These are phyloP conservation scores for Nothura maculosa DNA, from an alignment of 2,797 vertebrate species.

Conservation along the genomic window DNA sequence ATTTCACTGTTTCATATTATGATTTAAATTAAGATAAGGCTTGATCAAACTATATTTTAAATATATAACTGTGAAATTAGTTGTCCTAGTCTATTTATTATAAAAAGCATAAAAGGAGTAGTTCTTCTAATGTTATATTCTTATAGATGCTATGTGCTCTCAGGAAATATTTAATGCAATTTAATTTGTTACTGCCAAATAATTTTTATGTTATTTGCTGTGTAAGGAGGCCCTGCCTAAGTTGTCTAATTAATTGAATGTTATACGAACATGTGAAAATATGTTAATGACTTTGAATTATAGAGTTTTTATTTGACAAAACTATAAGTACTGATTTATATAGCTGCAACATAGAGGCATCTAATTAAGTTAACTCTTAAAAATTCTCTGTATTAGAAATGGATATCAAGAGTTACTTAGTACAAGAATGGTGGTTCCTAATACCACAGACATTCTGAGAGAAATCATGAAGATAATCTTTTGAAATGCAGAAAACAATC, in stretches of 20 bases:
- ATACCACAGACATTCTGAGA: not conserved
- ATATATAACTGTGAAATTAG: not conserved
- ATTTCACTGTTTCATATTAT: not conserved
- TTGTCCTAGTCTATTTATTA: not conserved
- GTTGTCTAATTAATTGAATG: conserved; percentile 20
- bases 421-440: not conserved
- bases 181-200: not conserved
- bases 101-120: not conserved
- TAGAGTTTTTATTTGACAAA: conserved; percentile 52
- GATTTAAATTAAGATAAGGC: not conserved
- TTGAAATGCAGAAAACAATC: not conserved
- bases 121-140: not conserved
- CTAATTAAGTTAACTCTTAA: not conserved
- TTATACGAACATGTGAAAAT: not conserved
- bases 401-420: not conserved
- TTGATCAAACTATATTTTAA: not conserved
- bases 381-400: not conserved
- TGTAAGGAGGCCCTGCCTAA: not conserved
- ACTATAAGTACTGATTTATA: conserved; percentile 29
- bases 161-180: not conserved
- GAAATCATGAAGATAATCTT: not conserved
- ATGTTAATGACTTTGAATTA: conserved; percentile 51
- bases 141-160: not conserved
- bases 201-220: conserved; percentile 35
- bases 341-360: conserved; percentile 14